Evolutionary conservation across 2,888 invertebrate species (phyloP), one percentile per base, ranked within the genome.

Genomic region (Venusia cambrica): DNA sequence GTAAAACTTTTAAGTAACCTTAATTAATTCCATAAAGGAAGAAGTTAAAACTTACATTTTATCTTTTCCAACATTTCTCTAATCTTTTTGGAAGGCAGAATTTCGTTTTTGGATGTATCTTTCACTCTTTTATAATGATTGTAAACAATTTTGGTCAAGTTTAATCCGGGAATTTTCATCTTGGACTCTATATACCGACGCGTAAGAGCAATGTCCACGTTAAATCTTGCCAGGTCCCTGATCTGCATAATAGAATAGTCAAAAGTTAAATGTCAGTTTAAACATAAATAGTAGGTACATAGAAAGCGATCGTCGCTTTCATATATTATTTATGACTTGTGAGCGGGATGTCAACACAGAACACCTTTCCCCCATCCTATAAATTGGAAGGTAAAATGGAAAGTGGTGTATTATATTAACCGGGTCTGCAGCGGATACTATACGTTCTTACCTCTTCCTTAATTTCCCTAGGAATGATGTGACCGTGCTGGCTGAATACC

Each of bases 371-470:
- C n/a, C n/a, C n/a, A n/a, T n/a, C n/a, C n/a, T n/a, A n/a, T n/a
- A n/a, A n/a, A n/a, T n/a, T n/a, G n/a, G n/a, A n/a, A n/a, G n/a
- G n/a, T n/a, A n/a, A n/a, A n/a, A n/a, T n/a, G n/a, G n/a, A n/a
- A n/a, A n/a, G n/a, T n/a, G n/a, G n/a, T n/a, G n/a, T n/a, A n/a
- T n/a, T n/a, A n/a, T n/a, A n/a, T n/a, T n/a, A n/a, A n/a, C n/a
- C n/a, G n/a, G n/a, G n/a, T n/a, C n/a, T n/a, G n/a, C n/a, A n/a
- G n/a, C n/a, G n/a, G n/a, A n/a, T n/a, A n/a, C n/a, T n/a, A n/a
- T n/a, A n/a, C n/a, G n/a, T n/a, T n/a, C n/a, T n/a, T 27, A 40
- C 40, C 22, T 40, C 40, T 6, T 35, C 17, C 28, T 40, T 40
- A 5, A 40, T 7, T 7, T 31, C 19, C 9, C 22, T 17, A 12